phyloP scores from a whole-genome alignment of 2,888 invertebrate species.

The Eremobia ochroleuca region DNA sequence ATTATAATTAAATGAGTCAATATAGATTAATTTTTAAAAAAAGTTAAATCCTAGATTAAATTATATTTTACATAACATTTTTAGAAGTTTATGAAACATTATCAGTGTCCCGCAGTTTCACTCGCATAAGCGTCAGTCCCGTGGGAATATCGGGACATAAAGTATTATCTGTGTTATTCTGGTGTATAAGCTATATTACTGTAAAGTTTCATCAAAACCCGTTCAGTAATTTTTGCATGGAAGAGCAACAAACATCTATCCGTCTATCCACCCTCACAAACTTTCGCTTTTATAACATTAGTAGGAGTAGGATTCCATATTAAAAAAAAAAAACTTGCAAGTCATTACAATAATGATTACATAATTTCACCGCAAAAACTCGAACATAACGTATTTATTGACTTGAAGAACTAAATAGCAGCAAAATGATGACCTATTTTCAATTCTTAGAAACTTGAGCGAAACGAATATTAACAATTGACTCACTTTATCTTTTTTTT shows the following conservation, averaged over 20 bases:
- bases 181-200: no score
- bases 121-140: no score
- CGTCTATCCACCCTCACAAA: no score
- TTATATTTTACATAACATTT: no score
- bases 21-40: not conserved
- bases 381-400: not conserved
- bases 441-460: not conserved
- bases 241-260: no score
- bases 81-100: not conserved
- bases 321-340: not conserved
- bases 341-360: not conserved
- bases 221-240: no score
- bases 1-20: not conserved
- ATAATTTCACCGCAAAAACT: not conserved
- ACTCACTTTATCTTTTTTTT: not conserved
- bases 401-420: not conserved
- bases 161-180: no score
- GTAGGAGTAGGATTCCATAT: not conserved
- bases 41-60: no score
- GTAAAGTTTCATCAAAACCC: no score
- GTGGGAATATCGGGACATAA: no score
- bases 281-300: no score
- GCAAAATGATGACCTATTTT: constrained; percentile 14
- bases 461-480: constrained; percentile 22
- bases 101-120: no score